Base-by-base conservation (phyloP, 2,113 vertebrate genomes). In the Pandion haliaetus region DNA sequence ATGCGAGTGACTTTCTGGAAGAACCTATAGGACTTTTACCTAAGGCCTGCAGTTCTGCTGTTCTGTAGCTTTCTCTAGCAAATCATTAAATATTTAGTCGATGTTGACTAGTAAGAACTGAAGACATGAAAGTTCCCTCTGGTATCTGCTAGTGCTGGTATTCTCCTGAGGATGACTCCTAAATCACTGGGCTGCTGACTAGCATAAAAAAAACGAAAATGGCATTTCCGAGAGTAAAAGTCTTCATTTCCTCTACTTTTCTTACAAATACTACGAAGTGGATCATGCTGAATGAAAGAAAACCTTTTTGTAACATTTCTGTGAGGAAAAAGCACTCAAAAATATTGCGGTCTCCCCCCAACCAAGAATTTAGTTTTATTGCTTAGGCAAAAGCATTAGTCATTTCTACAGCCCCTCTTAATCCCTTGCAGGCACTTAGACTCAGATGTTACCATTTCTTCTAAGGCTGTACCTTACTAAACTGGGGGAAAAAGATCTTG, bases 191-290 rank as follows among this genome's bases (percentile, higher is more conserved):
- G 23, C 65, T 82, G 77, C 79, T 96, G 94, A 83, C 71, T 90
- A 92, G 72, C 40, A 52, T 89, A 94, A 77, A 70, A 87, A 90
- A 91, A 87, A 28, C 3, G 3, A 87, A 93, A 50, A 58, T 8
- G 45, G 47, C 63, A 71, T 92, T 95, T 96, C 90, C 2, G 1
- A 84, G 86, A 85, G 59, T 80, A 92, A 71, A 94, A 95, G 67
- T 66, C 85, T 88, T 95, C 5, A 96, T 95, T 96, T 96, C 92
- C 95, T 97, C 94, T 90, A 45, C 85, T 86, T 90, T 76, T 69
- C 66, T 94, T 81, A 29, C 32, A 88, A 83, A 86, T 70, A 66
- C 20, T 83, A 86, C 59, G 58, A 96, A 88, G 71, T 34, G 38
- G 59, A 88, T 96, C 76, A 67, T 31, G n/a, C 29, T 40, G 72